Conservation (phyloP, 2,888 invertebrate species). For the Tipula confusa region DNA sequence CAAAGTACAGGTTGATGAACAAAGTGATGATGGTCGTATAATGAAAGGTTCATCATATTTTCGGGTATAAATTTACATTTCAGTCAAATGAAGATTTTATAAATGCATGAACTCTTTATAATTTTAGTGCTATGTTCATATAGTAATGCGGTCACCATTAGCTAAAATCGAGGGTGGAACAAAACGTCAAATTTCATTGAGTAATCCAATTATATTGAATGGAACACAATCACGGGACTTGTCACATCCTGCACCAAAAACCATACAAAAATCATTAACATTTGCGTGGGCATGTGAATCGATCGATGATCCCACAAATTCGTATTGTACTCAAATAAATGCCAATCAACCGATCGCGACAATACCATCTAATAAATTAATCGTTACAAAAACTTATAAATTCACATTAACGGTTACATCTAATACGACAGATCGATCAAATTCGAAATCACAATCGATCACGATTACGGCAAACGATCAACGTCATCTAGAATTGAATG, state of each 20-base stretch:
- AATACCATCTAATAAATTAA: not conserved
- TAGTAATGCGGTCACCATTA: not conserved
- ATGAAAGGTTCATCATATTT: not conserved
- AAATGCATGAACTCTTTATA: not conserved
- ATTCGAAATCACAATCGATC: not conserved
- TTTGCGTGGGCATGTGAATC: not conserved
- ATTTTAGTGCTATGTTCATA: not conserved
- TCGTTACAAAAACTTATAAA: not conserved
- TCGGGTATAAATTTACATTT: not conserved
- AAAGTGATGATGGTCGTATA: not conserved
- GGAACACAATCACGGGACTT: not conserved
- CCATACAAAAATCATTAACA: not conserved
- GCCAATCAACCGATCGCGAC: not conserved
- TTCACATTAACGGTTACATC: not conserved
- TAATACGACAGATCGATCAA: not conserved
- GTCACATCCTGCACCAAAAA: not conserved
- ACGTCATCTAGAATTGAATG: not conserved
- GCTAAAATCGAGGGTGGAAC: not conserved
- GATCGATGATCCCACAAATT: not conserved
- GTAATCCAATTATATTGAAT: not conserved
- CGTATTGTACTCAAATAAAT: not conserved
- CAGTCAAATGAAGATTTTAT: not conserved
- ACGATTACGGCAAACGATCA: not conserved
- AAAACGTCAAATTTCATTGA: not conserved
- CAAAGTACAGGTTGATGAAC: not conserved